Evolutionary conservation across 2,888 invertebrate species (phyloP), one percentile per base, ranked within the genome.

Genomic region (Tinea pellionella): DNA sequence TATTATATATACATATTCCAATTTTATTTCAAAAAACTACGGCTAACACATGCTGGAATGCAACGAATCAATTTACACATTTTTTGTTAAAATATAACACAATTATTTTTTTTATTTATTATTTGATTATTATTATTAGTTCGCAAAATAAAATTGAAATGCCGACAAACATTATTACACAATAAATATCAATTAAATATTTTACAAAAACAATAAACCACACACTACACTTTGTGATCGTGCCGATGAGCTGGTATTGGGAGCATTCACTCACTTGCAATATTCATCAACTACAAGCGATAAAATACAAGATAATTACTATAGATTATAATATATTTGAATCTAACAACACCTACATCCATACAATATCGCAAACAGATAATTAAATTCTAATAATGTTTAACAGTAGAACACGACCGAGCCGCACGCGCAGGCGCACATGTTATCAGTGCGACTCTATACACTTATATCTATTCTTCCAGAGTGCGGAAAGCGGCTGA

Each of bases 401-500:
- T 47, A 47, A 47, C 47, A 47, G n/a, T 9, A 47, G n/a, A 42
- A 42, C 42, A 42, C 12, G n/a, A n/a, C n/a, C n/a, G n/a, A n/a
- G n/a, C n/a, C n/a, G n/a, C n/a, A n/a, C n/a, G n/a, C n/a, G n/a
- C n/a, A n/a, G n/a, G n/a, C n/a, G 12, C n/a, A n/a, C 41, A 8
- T n/a, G 13, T 41, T 13, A 41, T n/a, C 41, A 41, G 6, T 24
- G 24, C 24, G 24, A 24, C 3, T 6, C 24, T 24, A 24, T 6
- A 24, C 24, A 24, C 24, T 24, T 24, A 24, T 24, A 24, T 37
- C 89, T 96, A 97, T 86, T 99, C 99, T 89, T 99, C 99, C 75
- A 99, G 90, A 89, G 98, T 98, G 83, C 99, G 94, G 91, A 99
- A 99, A 69, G 96, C 96, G 76, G 95, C 95, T 70, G 97, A 96